phyloP scores from a whole-genome alignment of 92 coral and sea anemone genomes.

The Heteractis magnifica region DNA sequence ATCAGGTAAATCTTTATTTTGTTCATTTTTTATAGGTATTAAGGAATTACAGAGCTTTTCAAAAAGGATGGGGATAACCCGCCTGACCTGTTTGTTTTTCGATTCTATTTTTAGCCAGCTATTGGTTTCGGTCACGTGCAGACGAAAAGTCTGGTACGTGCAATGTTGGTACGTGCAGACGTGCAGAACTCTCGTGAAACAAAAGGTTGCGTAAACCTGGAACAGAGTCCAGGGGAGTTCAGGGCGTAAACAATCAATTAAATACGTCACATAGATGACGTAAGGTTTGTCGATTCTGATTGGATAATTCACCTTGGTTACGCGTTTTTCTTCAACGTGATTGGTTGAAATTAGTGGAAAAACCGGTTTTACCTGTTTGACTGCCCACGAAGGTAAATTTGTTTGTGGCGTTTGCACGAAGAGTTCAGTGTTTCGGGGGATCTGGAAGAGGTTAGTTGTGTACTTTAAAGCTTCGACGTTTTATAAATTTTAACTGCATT shows the following conservation, averaged over 20 bases:
- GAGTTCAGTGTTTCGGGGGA: conserved; percentile 48
- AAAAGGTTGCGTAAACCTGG: not conserved
- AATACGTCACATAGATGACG: conserved; percentile 54
- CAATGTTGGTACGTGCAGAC: not conserved
- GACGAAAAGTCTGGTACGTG: not conserved
- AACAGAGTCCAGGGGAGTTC: not conserved
- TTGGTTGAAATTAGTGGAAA: conserved; percentile 51
- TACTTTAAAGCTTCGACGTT: not conserved
- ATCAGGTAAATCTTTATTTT: too few species aligned
- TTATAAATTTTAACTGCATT: not conserved
- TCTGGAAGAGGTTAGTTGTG: conserved; percentile 12
- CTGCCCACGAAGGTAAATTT: not conserved
- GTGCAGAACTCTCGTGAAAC: not conserved
- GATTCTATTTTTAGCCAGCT: too few species aligned
- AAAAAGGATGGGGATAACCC: not conserved
- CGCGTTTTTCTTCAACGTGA: conserved; percentile 41
- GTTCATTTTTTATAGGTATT: too few species aligned
- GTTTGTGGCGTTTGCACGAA: conserved; percentile 48
- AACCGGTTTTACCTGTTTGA: conserved; percentile 60
- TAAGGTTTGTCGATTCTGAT: conserved; percentile 22
- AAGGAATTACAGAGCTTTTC: too few species aligned
- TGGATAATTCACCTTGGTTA: conserved; percentile 32
- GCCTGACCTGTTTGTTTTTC: not conserved
- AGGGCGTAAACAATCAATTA: conserved; percentile 16
- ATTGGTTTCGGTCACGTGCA: not conserved